A percentile compares a stretch with the other conserved stretches of the same genome.
phyloP scores from a whole-genome alignment of 1,140 invertebrate genomes.

The Nasonia vitripennis region DNA sequence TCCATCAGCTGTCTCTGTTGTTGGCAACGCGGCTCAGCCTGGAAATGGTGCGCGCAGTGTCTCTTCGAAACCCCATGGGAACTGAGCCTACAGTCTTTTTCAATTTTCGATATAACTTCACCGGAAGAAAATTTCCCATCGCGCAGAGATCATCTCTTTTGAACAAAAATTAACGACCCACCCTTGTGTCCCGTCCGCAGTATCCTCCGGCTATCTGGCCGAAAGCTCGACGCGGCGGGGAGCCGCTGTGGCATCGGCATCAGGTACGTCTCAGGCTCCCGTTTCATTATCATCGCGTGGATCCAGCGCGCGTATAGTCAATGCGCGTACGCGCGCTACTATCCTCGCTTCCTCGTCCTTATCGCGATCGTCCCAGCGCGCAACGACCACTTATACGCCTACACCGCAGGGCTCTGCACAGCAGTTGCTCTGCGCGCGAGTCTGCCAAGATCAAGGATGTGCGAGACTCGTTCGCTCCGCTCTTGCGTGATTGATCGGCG shows the following conservation, averaged over 20 bases:
- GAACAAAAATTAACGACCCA: too few relatives aligned
- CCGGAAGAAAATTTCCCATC: too few relatives aligned
- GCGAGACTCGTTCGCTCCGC: conserved; percentile 49
- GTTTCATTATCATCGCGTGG: conserved; percentile 23
- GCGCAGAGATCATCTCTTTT: too few relatives aligned
- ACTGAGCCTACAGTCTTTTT: too few relatives aligned
- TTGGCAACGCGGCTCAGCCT: too few relatives aligned
- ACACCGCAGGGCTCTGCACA: neutral
- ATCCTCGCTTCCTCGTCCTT: neutral
- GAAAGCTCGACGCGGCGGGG: neutral
- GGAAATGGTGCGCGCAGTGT: too few relatives aligned
- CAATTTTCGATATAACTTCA: too few relatives aligned
- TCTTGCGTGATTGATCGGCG: conserved; percentile 4
- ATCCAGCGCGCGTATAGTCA: neutral
- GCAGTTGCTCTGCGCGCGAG: neutral
- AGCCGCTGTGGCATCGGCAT: neutral
- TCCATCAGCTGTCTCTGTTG: neutral
- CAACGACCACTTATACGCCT: too few relatives aligned
- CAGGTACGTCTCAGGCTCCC: neutral
- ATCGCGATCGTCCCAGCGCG: neutral
- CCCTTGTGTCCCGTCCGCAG: too few relatives aligned
- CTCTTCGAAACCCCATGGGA: too few relatives aligned
- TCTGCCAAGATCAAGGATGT: conserved; percentile 59
- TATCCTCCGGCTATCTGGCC: too few relatives aligned
- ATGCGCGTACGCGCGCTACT: neutral